These are phyloP conservation scores for Antheraea assamensis DNA, from an alignment of 2,888 invertebrate species.

Conservation along the genomic window DNA sequence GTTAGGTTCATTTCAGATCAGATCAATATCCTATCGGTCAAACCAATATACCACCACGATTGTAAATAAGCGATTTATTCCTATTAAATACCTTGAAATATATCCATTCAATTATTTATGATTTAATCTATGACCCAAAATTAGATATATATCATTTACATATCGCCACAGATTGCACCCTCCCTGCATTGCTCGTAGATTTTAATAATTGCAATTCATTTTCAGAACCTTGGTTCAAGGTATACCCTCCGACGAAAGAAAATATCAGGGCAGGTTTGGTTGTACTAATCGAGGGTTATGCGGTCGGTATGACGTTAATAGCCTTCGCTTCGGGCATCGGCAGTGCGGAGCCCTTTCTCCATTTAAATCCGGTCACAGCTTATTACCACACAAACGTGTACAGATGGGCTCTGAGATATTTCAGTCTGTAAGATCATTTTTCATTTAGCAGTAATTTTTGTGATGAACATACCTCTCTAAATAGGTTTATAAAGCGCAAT, in stretches of 20 bases:
- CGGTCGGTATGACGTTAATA: conserved; percentile 50
- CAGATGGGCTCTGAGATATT: conserved; percentile 59
- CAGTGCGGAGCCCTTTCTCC: conserved; percentile 39
- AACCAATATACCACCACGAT: too few species aligned
- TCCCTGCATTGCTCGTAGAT: too few species aligned
- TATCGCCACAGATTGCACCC: too few species aligned
- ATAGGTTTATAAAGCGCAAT: too few species aligned
- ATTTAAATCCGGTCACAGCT: conserved; percentile 50
- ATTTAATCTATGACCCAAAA: too few species aligned
- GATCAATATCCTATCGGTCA: too few species aligned
- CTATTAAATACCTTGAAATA: too few species aligned
- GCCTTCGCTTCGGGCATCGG: conserved; percentile 46
- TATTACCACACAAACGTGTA: conserved; percentile 59
- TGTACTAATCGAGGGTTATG: conserved; percentile 53
- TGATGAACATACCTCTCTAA: too few species aligned
- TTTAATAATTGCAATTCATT: not conserved
- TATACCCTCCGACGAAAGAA: conserved; percentile 34
- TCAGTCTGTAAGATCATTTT: conserved; percentile 54
- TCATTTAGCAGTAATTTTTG: not conserved
- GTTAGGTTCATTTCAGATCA: too few species aligned
- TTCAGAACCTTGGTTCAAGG: conserved; percentile 34
- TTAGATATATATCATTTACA: too few species aligned
- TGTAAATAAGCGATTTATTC: too few species aligned
- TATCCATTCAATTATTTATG: too few species aligned
- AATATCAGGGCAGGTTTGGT: conserved; percentile 47